phyloP scores from a whole-genome alignment of 2,888 invertebrate species.

The Steinernema carpocapsae region DNA sequence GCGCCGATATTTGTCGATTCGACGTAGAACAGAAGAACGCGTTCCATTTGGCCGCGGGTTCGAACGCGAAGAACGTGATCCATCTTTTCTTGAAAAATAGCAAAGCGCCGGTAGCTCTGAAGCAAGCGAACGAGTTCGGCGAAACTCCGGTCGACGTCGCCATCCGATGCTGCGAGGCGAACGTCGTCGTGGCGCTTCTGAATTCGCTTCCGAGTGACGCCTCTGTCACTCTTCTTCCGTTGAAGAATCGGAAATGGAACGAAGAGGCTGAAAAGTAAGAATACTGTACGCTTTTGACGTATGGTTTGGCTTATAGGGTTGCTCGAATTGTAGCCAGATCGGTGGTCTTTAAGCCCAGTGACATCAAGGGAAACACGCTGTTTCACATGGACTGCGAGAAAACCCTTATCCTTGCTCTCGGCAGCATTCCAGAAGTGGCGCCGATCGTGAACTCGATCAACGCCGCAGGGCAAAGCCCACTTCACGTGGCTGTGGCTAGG shows the following conservation, averaged over 20 bases:
- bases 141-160: constrained; percentile 20
- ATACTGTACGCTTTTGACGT: background rate
- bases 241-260: background rate
- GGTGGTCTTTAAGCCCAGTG: background rate
- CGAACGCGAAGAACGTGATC: constrained; percentile 16
- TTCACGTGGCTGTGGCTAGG: constrained; percentile 39
- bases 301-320: background rate
- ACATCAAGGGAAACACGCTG: constrained; percentile 6
- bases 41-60: background rate
- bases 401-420: background rate
- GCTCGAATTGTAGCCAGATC: background rate
- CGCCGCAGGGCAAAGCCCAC: constrained; percentile 37
- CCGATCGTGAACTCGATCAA: constrained; percentile 15
- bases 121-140: background rate
- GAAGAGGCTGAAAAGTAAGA: background rate
- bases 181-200: background rate
- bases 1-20: background rate
- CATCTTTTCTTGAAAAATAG: background rate
- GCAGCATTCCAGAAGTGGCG: constrained; percentile 8
- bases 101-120: background rate
- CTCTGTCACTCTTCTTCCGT: background rate
- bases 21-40: constrained; percentile 19
- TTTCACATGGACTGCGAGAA: background rate
- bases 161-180: background rate
- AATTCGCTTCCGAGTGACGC: background rate